Evolutionary conservation across 2,797 vertebrate species (phyloP).

Genomic region (Chanos chanos): DNA sequence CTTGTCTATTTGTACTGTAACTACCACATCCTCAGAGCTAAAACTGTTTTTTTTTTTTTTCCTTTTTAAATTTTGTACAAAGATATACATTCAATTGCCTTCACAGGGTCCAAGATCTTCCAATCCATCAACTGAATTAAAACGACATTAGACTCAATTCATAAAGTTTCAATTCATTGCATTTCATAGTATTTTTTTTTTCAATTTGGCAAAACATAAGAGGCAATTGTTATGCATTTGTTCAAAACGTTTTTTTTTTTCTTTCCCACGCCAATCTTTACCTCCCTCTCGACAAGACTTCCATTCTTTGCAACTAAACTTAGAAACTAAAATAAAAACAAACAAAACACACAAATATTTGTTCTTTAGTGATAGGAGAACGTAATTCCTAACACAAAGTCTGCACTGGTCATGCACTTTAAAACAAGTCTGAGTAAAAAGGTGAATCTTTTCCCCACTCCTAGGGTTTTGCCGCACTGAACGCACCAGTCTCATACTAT

Average conservation of each 20-base stretch:
- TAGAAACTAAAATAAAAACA: conserved; percentile 46
- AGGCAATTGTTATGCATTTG: conserved; percentile 67
- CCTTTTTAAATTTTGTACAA: no score
- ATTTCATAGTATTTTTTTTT: conserved; percentile 57
- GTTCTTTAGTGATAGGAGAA: conserved; percentile 46
- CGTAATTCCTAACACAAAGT: conserved; percentile 7
- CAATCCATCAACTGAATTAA: conserved; percentile 53
- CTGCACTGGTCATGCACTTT: not conserved
- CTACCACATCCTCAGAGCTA: conserved; percentile 92
- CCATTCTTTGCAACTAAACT: conserved; percentile 59
- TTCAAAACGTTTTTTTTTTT: conserved; percentile 15
- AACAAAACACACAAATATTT: conserved; percentile 65
- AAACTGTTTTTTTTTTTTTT: conserved; percentile 75
- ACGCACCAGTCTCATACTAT: no score
- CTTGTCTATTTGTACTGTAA: conserved; percentile 79
- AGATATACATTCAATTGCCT: conserved; percentile 89
- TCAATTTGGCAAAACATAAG: conserved; percentile 71
- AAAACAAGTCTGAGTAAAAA: conserved; percentile 14
- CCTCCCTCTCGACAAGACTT: conserved; percentile 17
- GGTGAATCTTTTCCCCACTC: no score
- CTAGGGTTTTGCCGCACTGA: no score
- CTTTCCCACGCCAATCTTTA: not conserved
- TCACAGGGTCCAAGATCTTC: conserved; percentile 70
- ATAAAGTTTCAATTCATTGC: conserved; percentile 62
- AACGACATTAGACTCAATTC: conserved; percentile 67